Base-by-base conservation (phyloP, 2,113 vertebrate species). In the Potamarius usumacintae region DNA sequence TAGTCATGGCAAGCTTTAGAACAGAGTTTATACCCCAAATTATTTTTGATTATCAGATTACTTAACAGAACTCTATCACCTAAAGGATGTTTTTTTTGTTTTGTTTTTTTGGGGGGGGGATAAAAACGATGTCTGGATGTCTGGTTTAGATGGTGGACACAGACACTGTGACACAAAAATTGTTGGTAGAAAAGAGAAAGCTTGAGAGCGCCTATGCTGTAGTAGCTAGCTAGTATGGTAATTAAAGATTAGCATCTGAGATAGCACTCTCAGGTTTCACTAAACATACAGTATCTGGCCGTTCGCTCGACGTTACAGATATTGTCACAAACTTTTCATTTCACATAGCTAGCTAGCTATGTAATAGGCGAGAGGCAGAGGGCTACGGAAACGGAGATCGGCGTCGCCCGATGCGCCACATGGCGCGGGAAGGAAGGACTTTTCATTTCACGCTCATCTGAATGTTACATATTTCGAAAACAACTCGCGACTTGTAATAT, bases 1-100 rank as follows among this genome's bases (percentile, higher is more conserved):
- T 42, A 82, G 30, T 82, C 79, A 81, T 81, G 79, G 57, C 27
- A 48, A 55, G 52, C 50, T 79, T 79, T 79, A 27, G 76, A 62
- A 62, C 79, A 30, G 55, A 17, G 78, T 58, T 58, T 79, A 27
- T 18, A 30, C 25, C 76, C 52, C 3, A 15, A 48, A 42, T 34
- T 34, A 15, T 14, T 25, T 42, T 52, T 30, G 30, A 30, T 30
- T 30, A 30, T 30, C 30, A 30, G 25, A 79, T 79, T 79, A 55
- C n/a, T 55, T 7, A 81, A 62, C 57, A 81, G 18, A 81, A 42
- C 30, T 18, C 30, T 27, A 57, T 55, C 34, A 80, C 34, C n/a
- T 80, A 30, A 62, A 42, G 10, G 30, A 34, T 42, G 1, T 20
- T 34, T 34, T n/a, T n/a, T n/a, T n/a, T n/a, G n/a, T n/a, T n/a